Base-by-base conservation (phyloP, 2,888 invertebrate genomes). In the Eucera pruinosa region DNA sequence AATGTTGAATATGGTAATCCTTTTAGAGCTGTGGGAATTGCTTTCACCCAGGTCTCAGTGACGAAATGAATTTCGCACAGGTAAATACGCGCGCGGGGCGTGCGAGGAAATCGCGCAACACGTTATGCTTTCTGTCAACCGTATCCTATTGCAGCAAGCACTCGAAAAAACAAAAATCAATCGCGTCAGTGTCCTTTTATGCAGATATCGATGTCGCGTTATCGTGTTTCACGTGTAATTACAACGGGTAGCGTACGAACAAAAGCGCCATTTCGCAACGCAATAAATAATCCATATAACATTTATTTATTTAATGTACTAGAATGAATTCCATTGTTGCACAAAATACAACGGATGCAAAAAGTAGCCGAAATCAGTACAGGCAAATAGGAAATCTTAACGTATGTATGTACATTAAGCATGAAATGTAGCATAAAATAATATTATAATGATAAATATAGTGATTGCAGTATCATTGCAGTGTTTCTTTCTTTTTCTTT, bases 81-180 rank as follows among this genome's bases (percentile, higher is more conserved):
- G 23, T 36, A 47, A 62, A 57, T 9, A 52, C 25, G 9, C 20
- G 47, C 18, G 25, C 33, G 39, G 9, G 27, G 47, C 18, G 25
- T 39, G 39, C 39, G 20, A 68, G 62, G 39, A 68, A 60, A 64
- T 74, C 74, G 45, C 55, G 77, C 54, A 60, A 74, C 27, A 33
- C 64, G 48, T 60, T 68, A 65, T 73, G 64, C 68, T 48, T 77
- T 69, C 69, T 69, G 74, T 77, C 64, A 74, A 74, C 54, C 68
- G 43, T 77, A 68, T 77, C 64, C 58, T 25, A 65, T 77, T 74
- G 74, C 68, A 43, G 27, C 77, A 60, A 48, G 48, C 41, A 23
- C 18, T 36, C 15, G 55, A 30, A 30, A 60, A 64, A n/a, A 74
- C 30, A 15, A 77, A 68, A 54, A 54, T 54, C 45, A 2, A n/a